Evolutionary conservation across 2,797 vertebrate species (phyloP).

Genomic region (Cephalopachus bancanus): DNA sequence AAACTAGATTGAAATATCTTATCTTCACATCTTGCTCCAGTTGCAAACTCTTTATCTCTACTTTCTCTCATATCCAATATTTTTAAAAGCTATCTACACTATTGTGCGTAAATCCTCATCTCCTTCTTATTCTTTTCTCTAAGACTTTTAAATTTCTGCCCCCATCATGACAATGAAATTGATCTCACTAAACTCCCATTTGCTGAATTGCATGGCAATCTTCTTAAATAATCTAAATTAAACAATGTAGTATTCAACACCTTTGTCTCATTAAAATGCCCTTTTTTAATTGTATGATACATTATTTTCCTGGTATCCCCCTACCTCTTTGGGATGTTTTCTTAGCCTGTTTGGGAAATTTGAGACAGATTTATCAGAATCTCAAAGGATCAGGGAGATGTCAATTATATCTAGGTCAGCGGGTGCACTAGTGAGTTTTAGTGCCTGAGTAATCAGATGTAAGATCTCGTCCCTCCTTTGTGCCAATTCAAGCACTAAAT

Average conservation of each 20-base stretch:
- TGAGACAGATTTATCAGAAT: neutral
- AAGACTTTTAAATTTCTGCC: neutral
- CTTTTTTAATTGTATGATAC: neutral
- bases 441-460: neutral
- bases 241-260: neutral
- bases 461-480: neutral
- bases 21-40: neutral
- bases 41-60: neutral
- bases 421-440: too few species aligned
- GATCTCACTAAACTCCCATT: neutral
- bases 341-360: neutral
- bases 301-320: neutral
- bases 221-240: neutral
- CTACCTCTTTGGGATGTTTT: neutral
- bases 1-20: neutral
- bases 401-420: accelerated
- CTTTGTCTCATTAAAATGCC: neutral
- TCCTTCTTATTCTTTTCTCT: neutral
- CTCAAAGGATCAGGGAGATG: neutral
- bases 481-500: neutral
- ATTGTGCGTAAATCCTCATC: accelerated
- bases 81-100: neutral
- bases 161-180: neutral
- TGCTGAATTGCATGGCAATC: neutral
- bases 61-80: neutral